Percentiles rank a stretch among this genome's conserved stretches.
These are phyloP conservation scores for Andrena flavipes DNA, from an alignment of 2,888 invertebrate species.

Conservation along the genomic window DNA sequence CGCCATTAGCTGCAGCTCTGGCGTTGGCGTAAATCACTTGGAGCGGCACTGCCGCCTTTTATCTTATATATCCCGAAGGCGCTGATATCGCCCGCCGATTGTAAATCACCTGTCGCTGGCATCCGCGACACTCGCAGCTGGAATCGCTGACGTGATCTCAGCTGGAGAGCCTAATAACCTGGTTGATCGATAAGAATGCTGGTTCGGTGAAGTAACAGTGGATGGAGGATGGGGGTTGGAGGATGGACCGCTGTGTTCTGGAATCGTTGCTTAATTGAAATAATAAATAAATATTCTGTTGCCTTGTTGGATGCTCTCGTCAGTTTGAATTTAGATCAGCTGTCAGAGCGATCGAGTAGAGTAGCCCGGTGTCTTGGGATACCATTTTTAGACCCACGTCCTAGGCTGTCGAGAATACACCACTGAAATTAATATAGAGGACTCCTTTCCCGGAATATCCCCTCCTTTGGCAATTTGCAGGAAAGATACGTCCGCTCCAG, in stretches of 20 bases:
- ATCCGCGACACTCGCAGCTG: constrained; percentile 49
- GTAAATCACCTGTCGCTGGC: constrained; percentile 66
- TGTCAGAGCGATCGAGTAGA: too few relatives aligned
- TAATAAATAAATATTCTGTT: neutral
- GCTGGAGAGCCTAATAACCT: constrained; percentile 35
- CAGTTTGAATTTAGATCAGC: too few relatives aligned
- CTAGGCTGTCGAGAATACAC: neutral
- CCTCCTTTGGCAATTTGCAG: neutral
- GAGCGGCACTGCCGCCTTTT: constrained; percentile 13
- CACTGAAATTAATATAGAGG: neutral
- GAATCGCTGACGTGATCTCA: constrained; percentile 34
- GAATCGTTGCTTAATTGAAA: neutral
- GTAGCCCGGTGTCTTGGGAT: too few relatives aligned
- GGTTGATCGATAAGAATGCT: constrained; percentile 15
- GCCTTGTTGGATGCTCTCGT: too few relatives aligned
- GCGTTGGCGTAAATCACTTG: constrained; percentile 38
- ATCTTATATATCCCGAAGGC: constrained; percentile 23
- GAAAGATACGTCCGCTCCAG: neutral
- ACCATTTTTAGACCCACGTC: too few relatives aligned
- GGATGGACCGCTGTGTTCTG: too few relatives aligned
- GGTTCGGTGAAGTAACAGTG: neutral
- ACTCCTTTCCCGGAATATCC: neutral
- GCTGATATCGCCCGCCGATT: constrained; percentile 37
- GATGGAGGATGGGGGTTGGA: neutral
- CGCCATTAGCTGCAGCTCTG: constrained; percentile 36